phyloP scores from a whole-genome alignment of 1,140 invertebrate species.

The Steinernema khuongi region DNA sequence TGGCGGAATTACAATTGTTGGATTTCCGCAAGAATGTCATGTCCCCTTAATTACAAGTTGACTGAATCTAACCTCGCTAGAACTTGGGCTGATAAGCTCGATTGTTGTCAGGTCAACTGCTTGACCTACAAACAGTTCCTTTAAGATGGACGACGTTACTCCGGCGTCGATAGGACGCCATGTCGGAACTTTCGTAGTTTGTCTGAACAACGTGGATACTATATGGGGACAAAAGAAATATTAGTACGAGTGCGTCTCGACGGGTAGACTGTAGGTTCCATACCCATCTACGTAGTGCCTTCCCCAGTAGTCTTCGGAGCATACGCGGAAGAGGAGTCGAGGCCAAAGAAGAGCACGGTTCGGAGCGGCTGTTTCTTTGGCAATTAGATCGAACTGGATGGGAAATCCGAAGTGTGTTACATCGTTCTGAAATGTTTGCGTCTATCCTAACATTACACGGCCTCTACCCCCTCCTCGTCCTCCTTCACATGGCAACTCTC shows the following conservation, averaged over 20 bases:
- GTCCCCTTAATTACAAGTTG: neutral
- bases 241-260: neutral
- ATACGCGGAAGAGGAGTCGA: slow-evolving; percentile 30
- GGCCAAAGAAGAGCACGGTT: slow-evolving; percentile 29
- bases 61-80: neutral
- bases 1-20: too few species aligned
- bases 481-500: slow-evolving; percentile 23
- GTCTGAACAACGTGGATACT: slow-evolving; percentile 13
- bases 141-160: slow-evolving; percentile 10
- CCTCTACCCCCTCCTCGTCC: slow-evolving; percentile 21
- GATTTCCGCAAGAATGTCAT: too few species aligned
- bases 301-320: slow-evolving; percentile 40
- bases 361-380: slow-evolving; percentile 20
- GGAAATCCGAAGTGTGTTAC: slow-evolving; percentile 34
- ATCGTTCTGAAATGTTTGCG: slow-evolving; percentile 23
- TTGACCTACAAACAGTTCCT: slow-evolving; percentile 41
- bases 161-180: slow-evolving; percentile 39
- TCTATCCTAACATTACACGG: neutral
- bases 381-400: slow-evolving; percentile 29
- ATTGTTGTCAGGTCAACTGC: slow-evolving; percentile 29
- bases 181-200: slow-evolving; percentile 25
- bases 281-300: slow-evolving; percentile 42
- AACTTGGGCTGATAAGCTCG: slow-evolving; percentile 28
- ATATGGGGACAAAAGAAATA: neutral
- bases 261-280: slow-evolving; percentile 26